phyloP scores from a whole-genome alignment of 2,797 vertebrate genomes.

The Chrysocyon brachyurus region DNA sequence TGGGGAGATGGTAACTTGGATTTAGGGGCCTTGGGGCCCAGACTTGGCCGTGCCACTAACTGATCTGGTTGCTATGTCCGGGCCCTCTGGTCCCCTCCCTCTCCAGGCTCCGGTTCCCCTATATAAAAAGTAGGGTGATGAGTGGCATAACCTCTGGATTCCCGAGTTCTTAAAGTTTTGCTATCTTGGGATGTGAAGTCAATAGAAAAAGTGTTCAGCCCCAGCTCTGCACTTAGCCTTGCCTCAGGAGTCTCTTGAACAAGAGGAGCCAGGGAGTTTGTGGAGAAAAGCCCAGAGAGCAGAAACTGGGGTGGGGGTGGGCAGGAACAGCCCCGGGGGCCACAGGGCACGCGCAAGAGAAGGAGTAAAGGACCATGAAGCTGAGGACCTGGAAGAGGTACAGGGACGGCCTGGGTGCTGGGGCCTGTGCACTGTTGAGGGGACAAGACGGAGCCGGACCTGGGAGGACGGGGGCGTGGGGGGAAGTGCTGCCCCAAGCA shows the following conservation, averaged over 20 bases:
- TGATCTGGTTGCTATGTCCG: background rate
- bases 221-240: background rate
- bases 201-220: background rate
- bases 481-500: fast-evolving
- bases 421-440: fast-evolving
- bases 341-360: background rate
- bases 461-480: background rate
- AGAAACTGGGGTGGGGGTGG: background rate
- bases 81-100: background rate
- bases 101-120: background rate
- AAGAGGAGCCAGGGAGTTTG: background rate
- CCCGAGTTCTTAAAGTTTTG: background rate
- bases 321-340: background rate
- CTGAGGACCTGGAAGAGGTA: background rate
- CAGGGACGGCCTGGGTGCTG: background rate
- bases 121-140: background rate
- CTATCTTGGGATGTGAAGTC: conserved; percentile 24
- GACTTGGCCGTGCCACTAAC: background rate
- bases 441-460: background rate
- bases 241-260: background rate
- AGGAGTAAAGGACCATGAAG: background rate
- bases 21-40: background rate
- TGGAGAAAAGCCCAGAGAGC: background rate
- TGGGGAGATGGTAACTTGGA: background rate
- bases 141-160: background rate